Conservation (phyloP, 2,888 invertebrate species). For the Crepidodera aurea region DNA sequence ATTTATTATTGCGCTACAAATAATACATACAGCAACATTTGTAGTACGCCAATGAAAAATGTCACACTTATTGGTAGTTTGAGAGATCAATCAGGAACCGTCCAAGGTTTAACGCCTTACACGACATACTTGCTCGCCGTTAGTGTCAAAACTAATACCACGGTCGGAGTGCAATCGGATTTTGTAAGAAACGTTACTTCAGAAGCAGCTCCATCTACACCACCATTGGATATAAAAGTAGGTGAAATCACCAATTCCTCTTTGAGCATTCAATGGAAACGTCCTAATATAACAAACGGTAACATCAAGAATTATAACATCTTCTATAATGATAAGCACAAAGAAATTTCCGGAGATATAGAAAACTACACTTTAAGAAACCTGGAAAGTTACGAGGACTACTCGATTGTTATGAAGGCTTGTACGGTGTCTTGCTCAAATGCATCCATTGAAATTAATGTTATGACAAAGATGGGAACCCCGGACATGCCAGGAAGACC, state of each 20-base stretch:
- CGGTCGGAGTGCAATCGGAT: slow-evolving; percentile 68
- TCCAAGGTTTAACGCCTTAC: slow-evolving; percentile 75
- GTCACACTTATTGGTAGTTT: slow-evolving; percentile 62
- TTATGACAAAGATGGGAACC: slow-evolving; percentile 60
- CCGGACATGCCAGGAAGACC: slow-evolving; percentile 56
- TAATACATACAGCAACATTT: slow-evolving; percentile 63
- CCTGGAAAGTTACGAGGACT: slow-evolving; percentile 71
- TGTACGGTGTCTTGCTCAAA: slow-evolving; percentile 76
- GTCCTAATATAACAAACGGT: slow-evolving; percentile 78
- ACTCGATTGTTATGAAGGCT: slow-evolving; percentile 75
- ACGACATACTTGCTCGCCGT: slow-evolving; percentile 78
- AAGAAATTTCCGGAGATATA: slow-evolving; percentile 19
- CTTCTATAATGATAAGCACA: slow-evolving; percentile 28
- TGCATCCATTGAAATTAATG: slow-evolving; percentile 51
- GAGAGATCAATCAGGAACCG: slow-evolving; percentile 64
- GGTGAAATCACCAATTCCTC: slow-evolving; percentile 70
- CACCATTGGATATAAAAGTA: slow-evolving; percentile 69
- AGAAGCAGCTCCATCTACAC: slow-evolving; percentile 70
- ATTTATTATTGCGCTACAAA: slow-evolving; percentile 76
- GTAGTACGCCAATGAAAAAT: slow-evolving; percentile 63
- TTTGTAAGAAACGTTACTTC: slow-evolving; percentile 71
- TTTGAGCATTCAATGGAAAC: slow-evolving; percentile 71
- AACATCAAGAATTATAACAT: slow-evolving; percentile 69
- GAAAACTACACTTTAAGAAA: slow-evolving; percentile 38
- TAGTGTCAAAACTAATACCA: slow-evolving; percentile 65